Evolutionary conservation across 2,113 vertebrate species (phyloP).

Genomic region (Malurus alboscapulatus): DNA sequence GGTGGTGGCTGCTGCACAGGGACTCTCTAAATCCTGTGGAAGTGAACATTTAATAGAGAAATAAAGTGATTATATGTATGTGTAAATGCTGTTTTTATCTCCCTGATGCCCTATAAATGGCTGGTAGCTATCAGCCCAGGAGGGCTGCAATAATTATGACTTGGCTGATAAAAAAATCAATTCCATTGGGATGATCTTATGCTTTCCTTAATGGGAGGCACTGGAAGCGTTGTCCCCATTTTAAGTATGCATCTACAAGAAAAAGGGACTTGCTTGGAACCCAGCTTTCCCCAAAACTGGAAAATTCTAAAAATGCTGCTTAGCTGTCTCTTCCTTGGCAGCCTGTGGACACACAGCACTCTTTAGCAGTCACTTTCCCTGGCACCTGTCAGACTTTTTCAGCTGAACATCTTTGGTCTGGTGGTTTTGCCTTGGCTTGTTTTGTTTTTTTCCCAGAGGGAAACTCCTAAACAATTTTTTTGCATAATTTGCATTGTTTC

Average conservation of each 20-base stretch:
- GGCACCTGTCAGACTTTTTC: neutral
- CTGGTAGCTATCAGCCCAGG: constrained; percentile 14
- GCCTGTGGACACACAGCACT: neutral
- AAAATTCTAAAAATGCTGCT: neutral
- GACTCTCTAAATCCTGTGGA: neutral
- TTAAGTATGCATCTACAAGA: neutral
- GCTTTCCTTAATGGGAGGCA: neutral
- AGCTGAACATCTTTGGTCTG: neutral
- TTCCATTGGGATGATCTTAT: neutral
- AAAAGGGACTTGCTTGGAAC: neutral
- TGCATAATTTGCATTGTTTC: neutral
- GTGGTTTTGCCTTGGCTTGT: neutral
- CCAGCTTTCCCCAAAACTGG: neutral
- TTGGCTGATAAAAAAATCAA: neutral
- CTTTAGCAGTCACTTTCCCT: fast-evolving
- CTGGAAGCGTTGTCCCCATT: neutral
- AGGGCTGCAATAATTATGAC: constrained; percentile 5
- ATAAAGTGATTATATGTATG: neutral
- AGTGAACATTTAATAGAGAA: constrained; percentile 46
- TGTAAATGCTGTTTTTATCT: constrained; percentile 44
- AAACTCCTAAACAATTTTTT: neutral
- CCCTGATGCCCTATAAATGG: neutral
- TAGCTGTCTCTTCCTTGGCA: neutral
- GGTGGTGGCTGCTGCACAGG: neutral
- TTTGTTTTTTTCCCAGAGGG: neutral